Conservation (phyloP, 64 coral and sea anemone genomes). For the Orbicella faveolata region DNA sequence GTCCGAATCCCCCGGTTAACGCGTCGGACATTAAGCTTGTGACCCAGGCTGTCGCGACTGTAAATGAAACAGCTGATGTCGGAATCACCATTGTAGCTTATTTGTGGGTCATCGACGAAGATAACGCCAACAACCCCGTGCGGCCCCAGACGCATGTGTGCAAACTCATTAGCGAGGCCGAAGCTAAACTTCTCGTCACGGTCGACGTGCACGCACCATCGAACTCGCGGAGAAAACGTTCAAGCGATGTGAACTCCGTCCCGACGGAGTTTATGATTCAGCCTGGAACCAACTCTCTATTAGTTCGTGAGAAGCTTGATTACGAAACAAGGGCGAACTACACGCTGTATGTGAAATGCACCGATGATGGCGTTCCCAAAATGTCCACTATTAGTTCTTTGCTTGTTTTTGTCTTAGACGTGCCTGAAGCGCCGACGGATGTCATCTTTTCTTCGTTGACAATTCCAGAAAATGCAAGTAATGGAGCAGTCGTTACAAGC, state of each 20-base stretch:
- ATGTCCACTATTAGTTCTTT: constrained; percentile 58
- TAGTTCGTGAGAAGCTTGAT: constrained; percentile 65
- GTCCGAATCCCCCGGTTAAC: constrained; percentile 52
- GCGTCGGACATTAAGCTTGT: constrained; percentile 37
- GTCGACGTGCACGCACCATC: constrained; percentile 44
- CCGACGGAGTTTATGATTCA: constrained; percentile 71
- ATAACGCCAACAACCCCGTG: constrained; percentile 47
- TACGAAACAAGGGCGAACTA: constrained; percentile 60
- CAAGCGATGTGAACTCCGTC: constrained; percentile 25
- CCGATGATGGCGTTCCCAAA: constrained; percentile 60
- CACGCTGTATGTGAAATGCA: constrained; percentile 75
- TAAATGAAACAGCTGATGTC: constrained; percentile 67
- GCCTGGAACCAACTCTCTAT: constrained; percentile 72
- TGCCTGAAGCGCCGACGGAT: constrained; percentile 72
- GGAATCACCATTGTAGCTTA: constrained; percentile 78
- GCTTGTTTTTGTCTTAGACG: constrained; percentile 70
- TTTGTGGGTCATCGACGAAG: constrained; percentile 67
- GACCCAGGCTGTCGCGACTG: constrained; percentile 58
- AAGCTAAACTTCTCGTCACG: constrained; percentile 51
- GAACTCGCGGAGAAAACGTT: constrained; percentile 40
- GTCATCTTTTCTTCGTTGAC: constrained; percentile 46
- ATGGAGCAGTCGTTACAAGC: constrained; percentile 45
- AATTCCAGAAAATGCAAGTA: constrained; percentile 54
- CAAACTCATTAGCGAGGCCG: constrained; percentile 62
- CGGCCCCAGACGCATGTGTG: constrained; percentile 69